Evolutionary conservation across 2,113 vertebrate species (phyloP), one percentile per base, ranked within the genome.

Genomic region (Zonotrichia leucophrys): DNA sequence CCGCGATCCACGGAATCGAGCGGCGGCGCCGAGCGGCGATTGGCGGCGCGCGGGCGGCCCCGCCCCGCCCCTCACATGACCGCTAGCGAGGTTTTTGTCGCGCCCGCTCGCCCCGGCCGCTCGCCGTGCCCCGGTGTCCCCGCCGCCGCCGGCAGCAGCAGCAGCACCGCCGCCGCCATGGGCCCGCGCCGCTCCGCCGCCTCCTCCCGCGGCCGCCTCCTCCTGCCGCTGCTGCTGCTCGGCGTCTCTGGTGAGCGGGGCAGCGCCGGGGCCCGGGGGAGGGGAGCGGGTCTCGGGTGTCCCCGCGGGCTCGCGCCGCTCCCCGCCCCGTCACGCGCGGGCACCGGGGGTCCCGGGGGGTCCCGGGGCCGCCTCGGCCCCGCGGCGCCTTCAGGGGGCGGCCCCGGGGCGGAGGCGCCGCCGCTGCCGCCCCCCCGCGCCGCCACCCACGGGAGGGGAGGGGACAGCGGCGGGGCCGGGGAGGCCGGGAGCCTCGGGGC

Each of bases 61-160:
- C 91, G 70, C 92, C 93, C 92, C 85, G 41, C 92, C 92, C 70
- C 81, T 88, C 95, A 95, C 90, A 77, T 90, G 95, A 95, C 78
- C 86, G 74, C 7, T 72, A 79, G 39, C 52, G 76, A 46, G 42
- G 18, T 9, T 39, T 15, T 18, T 5, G 27, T 44, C 27, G 55
- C 42, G 53, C 47, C 52, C 31, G 73, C 64, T 47, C 55, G 68
- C 33, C 47, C 31, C 37, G 2, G 12, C 12, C 8, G 28, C 12
- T 42, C 39, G 41, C 27, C 16, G 5, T 37, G 15, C 16, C 11
- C 24, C 44, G 35, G 49, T 46, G 28, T 46, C 22, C 49, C 27
- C 10, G 33, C 13, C 31, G 27, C 41, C 77, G 62, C 10, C n/a
- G 5, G 25, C 23, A n/a, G 50, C 62, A 55, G 18, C 17, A 28